These are phyloP conservation scores for Conistra vaccinii DNA, from an alignment of 2,888 invertebrate species.

Conservation along the genomic window DNA sequence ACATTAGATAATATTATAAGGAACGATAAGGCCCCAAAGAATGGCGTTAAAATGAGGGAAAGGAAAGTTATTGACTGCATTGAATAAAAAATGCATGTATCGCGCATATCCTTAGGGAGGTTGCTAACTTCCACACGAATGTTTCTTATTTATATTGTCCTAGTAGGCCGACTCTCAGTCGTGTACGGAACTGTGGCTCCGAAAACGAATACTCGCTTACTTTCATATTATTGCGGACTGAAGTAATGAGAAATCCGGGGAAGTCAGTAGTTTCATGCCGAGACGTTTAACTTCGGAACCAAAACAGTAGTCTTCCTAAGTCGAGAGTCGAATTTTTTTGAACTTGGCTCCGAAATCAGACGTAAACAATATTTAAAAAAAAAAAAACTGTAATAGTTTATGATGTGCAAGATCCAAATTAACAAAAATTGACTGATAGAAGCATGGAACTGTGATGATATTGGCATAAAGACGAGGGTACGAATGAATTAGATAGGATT, in stretches of 20 bases:
- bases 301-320: slow-evolving; percentile 17
- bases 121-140: slow-evolving; percentile 26
- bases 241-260: neutral
- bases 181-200: neutral
- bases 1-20: slow-evolving; percentile 51
- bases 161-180: neutral
- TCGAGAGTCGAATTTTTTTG: neutral
- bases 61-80: slow-evolving; percentile 16
- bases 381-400: slow-evolving; percentile 6
- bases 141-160: slow-evolving; percentile 48
- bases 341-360: neutral
- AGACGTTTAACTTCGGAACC: neutral
- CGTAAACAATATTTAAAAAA: neutral
- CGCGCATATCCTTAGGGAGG: neutral
- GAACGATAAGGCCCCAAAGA: slow-evolving; percentile 48
- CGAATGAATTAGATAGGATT: slow-evolving; percentile 59
- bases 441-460: slow-evolving; percentile 63
- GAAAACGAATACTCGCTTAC: slow-evolving; percentile 19
- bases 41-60: slow-evolving; percentile 35
- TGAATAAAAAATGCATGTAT: slow-evolving; percentile 11
- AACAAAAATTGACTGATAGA: slow-evolving; percentile 55
- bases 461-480: slow-evolving; percentile 48
- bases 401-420: slow-evolving; percentile 33
- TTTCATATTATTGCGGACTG: neutral
- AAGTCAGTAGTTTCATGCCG: slow-evolving; percentile 6